Base-by-base conservation (phyloP, 2,888 invertebrate genomes). In the Himalopsyche tibetana region DNA sequence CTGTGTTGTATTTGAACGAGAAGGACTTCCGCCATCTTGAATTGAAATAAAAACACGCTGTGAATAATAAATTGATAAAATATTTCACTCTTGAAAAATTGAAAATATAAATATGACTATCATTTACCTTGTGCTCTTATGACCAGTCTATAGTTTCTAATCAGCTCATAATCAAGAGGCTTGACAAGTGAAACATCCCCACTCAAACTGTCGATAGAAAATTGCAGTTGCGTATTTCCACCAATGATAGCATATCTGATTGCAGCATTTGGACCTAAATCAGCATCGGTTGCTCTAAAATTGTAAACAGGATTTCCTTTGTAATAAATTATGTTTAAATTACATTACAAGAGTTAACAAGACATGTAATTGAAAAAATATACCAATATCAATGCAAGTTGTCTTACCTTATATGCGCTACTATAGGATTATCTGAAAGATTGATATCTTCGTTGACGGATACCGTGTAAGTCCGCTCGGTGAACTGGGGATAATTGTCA, bases 231-330 rank as follows among this genome's bases (percentile, higher is more conserved):
- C 0, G 96, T 96, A 92, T 99, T 99, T 40, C 99, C 98, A 11
- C 99, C 98, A 89, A 99, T 98, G 89, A 99, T 98, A 17, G 97
- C 97, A 92, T 98, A 99, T 82, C 98, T 95, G 85, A 99, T 96
- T 0, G 97, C 97, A 3, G 98, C 98, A 92, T 99, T 99, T 51
- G 96, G 94, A 0, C 98, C 99, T 83, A 96, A 95, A 91, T 99
- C 99, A 0, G 96, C 96, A 91, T 99, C 99, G 0, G 95, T 95
- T 0, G 99, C 99, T 89, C 96, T 95, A 90, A 69, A 89, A 89
- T 51, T 45, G 9, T 82, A 55, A 40, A 79, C 28, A 79, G 28
- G 38, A 40, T 79, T 40, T 40, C 17, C 6, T 15, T 40, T 79
- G 69, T 69, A 80, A 4, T 5, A 80, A 11, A 80, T 80, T 38